A percentile compares a stretch with the other conserved stretches of the same genome.
phyloP scores from a whole-genome alignment of 2,797 vertebrate genomes.

The Gymnoscopelus microlampas region DNA sequence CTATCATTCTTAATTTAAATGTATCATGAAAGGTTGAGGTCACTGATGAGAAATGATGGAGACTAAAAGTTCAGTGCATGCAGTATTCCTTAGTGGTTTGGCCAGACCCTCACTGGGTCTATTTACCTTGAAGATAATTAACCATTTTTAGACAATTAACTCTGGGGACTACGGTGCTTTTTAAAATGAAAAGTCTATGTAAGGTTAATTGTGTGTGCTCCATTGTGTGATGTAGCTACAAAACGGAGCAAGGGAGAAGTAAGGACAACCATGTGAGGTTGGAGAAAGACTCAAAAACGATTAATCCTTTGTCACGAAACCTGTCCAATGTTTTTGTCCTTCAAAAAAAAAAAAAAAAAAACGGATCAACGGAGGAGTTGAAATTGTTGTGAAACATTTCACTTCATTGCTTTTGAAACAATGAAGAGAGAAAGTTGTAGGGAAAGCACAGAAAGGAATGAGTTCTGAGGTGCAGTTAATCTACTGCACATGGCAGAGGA shows the following conservation, averaged over 20 bases:
- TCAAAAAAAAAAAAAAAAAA: slow-evolving; percentile 6
- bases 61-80: background rate
- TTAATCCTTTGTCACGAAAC: slow-evolving; percentile 41
- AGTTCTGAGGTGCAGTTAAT: slow-evolving; percentile 57
- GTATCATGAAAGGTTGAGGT: too few species aligned
- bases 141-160: slow-evolving; percentile 79
- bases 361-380: slow-evolving; percentile 35
- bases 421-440: slow-evolving; percentile 43
- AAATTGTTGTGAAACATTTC: slow-evolving; percentile 47
- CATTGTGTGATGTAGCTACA: slow-evolving; percentile 48
- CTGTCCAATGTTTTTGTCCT: slow-evolving; percentile 32
- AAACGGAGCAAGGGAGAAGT: slow-evolving; percentile 29
- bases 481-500: slow-evolving; percentile 64
- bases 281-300: slow-evolving; percentile 37
- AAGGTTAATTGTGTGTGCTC: slow-evolving; percentile 75
- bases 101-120: slow-evolving; percentile 64
- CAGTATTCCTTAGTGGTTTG: slow-evolving; percentile 59
- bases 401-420: slow-evolving; percentile 53
- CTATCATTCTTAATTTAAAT: too few species aligned
- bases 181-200: slow-evolving; percentile 59
- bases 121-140: slow-evolving; percentile 54
- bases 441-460: slow-evolving; percentile 12
- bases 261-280: slow-evolving; percentile 65
- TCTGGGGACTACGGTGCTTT: slow-evolving; percentile 65
- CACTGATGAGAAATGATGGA: too few species aligned